These are phyloP conservation scores for Spilosoma lubricipeda DNA, from an alignment of 2,888 invertebrate species.

Conservation along the genomic window DNA sequence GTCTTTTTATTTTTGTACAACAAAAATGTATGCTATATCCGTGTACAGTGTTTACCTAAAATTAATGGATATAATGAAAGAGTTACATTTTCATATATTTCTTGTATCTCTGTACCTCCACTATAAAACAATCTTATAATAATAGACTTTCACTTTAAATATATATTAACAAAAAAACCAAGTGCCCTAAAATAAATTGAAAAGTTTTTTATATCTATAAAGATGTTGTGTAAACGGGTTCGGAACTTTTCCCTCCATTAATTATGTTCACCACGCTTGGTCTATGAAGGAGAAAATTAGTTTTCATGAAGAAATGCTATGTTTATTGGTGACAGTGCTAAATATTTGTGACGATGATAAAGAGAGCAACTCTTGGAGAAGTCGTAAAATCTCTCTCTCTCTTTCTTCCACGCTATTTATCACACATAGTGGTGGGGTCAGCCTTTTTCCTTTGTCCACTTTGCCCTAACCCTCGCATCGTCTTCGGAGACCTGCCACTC, in stretches of 20 bases:
- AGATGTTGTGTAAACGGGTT: constrained; percentile 16
- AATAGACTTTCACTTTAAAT: neutral
- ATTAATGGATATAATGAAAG: neutral
- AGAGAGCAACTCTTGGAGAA: neutral
- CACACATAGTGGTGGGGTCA: too few species aligned
- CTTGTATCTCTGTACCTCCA: neutral
- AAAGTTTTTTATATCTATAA: constrained; percentile 12
- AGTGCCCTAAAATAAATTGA: neutral
- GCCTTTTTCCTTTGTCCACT: too few species aligned
- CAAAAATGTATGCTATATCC: too few species aligned
- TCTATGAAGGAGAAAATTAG: constrained; percentile 28
- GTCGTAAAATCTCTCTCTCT: neutral
- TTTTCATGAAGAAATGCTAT: constrained; percentile 17
- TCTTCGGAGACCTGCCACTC: too few species aligned
- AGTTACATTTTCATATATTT: neutral
- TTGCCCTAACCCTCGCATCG: too few species aligned
- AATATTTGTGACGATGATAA: constrained; percentile 9
- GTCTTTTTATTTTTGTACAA: too few species aligned
- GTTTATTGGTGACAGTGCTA: constrained; percentile 18
- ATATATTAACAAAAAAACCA: neutral
- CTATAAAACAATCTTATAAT: neutral
- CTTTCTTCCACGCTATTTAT: too few species aligned
- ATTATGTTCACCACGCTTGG: constrained; percentile 23
- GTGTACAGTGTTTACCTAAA: neutral
- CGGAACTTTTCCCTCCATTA: constrained; percentile 21